Evolutionary conservation across 2,888 invertebrate species (phyloP).

Genomic region (Schizaphis graminum): DNA sequence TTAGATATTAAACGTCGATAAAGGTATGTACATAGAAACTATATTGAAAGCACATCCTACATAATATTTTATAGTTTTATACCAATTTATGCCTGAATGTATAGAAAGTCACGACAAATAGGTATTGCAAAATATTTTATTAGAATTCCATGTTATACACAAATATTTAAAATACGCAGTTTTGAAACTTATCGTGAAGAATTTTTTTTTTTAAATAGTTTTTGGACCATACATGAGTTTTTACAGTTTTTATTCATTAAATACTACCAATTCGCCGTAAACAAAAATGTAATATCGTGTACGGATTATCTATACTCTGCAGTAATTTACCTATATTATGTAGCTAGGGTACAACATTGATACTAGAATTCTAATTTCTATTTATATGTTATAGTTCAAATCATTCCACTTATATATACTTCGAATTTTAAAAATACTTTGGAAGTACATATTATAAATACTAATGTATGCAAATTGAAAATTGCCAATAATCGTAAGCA

Average conservation of each 20-base stretch:
- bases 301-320: neutral
- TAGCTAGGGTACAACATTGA: neutral
- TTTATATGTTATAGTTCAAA: neutral
- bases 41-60: neutral
- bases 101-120: neutral
- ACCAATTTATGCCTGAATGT: neutral
- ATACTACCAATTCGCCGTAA: neutral
- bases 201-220: neutral
- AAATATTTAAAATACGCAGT: neutral
- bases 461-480: neutral
- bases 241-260: neutral
- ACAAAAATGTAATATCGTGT: neutral
- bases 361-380: neutral
- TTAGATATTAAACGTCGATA: neutral
- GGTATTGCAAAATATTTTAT: neutral
- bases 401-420: neutral
- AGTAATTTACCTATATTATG: neutral
- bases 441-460: neutral
- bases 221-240: neutral
- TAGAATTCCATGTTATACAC: neutral
- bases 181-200: neutral
- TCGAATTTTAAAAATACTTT: neutral
- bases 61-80: neutral
- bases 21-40: neutral
- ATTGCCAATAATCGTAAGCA: neutral